A percentile compares a stretch with the other conserved stretches of the same genome.
Conservation (phyloP, 2,113 vertebrate species). For the Oreocharis arfaki region DNA sequence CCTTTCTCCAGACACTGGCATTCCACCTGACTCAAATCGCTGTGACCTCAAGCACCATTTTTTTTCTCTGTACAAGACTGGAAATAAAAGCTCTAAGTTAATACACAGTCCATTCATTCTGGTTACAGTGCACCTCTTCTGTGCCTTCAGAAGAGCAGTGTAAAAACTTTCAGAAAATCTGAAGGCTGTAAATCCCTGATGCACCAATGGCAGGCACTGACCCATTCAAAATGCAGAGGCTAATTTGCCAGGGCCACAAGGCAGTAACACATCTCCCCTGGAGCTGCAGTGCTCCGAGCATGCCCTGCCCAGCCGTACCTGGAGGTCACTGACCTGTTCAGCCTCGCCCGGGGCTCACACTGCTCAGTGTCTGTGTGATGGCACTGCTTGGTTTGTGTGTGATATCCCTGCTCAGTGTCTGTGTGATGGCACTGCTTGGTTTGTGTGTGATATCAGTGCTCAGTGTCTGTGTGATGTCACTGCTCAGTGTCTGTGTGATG, state of each 20-base stretch:
- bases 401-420: neutral
- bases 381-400: no score
- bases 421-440: no score
- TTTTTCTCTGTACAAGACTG: neutral
- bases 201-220: neutral
- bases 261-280: neutral
- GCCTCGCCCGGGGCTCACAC: neutral
- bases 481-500: neutral
- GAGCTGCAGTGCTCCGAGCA: neutral
- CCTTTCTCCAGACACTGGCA: neutral
- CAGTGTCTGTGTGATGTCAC: neutral
- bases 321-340: neutral
- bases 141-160: neutral
- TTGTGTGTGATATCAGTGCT: no score
- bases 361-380: neutral
- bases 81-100: neutral
- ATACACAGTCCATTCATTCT: neutral
- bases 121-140: neutral
- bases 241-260: neutral
- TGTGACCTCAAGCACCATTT: neutral
- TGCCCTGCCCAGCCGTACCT: neutral
- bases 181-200: neutral
- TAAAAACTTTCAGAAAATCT: neutral
- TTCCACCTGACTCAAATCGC: neutral
- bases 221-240: neutral